Base-by-base conservation (phyloP, 2,888 invertebrate species). In the Drosophila pseudotalamancana region DNA sequence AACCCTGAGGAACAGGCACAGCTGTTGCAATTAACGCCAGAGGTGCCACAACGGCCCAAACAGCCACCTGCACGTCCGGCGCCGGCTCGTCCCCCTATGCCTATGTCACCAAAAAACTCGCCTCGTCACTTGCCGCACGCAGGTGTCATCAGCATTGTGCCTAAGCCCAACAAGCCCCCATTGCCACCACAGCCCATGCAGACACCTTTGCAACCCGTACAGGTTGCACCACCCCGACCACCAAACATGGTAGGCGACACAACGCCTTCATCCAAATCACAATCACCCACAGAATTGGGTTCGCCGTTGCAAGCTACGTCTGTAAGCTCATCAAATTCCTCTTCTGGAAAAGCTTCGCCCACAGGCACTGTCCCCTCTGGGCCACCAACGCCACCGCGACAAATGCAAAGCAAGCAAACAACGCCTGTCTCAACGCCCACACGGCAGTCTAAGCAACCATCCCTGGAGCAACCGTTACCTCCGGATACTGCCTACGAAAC, bases 1-100 rank as follows among this genome's bases (percentile, higher is more conserved):
- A 86, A 89, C 73, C 89, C 90, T 3, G 57, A 83, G n/a, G 87
- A 82, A 49, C 89, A 90, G 46, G 88, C 90, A 3, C 87, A 85
- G 46, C 64, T 89, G 64, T 83, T 93, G 42, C 89, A 86, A 37
- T 91, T 92, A 3, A 92, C 93, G 50, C 93, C 93, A 1, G 93
- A 93, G 71, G 89, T 92, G 23, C 92, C 91, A 12, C 90, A 91
- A 53, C 86, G 92, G 5, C 91, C 92, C 29, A 92, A 91, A 49
- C 91, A 92, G 75, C 93, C 93, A 23, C 94, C 94, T 0, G 85
- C 91, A 14, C 90, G 93, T 59, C 93, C 72, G 8, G 72, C 93
- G 3, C 93, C 93, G 5, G 91, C 91, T 12, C 91, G 93, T 61
- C 94, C 93, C 6, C 93, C 93, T 4, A 91, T 92, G 67, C 93